These are phyloP conservation scores for Passer domesticus DNA, from an alignment of 2,113 vertebrate genomes.

Conservation along the genomic window DNA sequence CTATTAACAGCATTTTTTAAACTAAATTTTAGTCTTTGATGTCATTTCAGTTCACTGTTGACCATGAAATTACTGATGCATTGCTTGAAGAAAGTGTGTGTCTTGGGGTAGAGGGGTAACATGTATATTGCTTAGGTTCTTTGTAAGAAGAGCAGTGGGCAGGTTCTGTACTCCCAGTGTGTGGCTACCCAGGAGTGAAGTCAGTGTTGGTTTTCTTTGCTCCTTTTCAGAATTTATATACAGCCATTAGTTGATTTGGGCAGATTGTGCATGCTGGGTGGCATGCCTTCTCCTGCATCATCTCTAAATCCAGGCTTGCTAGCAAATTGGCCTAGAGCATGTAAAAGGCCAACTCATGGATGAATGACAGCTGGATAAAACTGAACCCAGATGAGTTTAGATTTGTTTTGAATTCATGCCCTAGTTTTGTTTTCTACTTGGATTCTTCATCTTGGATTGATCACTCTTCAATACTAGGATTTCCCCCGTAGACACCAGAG, in stretches of 20 bases:
- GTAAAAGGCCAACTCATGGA: neutral
- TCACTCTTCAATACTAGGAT: neutral
- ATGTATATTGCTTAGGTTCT: neutral
- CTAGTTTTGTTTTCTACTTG: neutral
- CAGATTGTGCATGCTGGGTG: neutral
- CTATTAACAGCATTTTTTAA: neutral
- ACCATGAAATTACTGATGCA: neutral
- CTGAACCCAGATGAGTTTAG: neutral
- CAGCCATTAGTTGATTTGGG: neutral
- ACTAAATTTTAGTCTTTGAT: neutral
- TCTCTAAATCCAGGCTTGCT: neutral
- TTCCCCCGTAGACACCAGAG: neutral
- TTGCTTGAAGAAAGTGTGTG: neutral
- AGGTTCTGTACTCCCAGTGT: neutral
- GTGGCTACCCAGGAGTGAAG: neutral
- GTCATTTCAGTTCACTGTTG: neutral
- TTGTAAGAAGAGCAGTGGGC: neutral
- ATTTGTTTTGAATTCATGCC: neutral
- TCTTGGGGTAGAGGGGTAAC: neutral
- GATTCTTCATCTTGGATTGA: neutral
- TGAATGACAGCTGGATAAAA: neutral
- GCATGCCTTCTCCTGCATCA: neutral
- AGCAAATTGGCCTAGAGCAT: neutral
- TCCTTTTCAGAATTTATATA: neutral
- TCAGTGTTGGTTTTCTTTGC: rapidly evolving